Base-by-base conservation (phyloP, 2,797 vertebrate genomes). In the Danionella dracula region DNA sequence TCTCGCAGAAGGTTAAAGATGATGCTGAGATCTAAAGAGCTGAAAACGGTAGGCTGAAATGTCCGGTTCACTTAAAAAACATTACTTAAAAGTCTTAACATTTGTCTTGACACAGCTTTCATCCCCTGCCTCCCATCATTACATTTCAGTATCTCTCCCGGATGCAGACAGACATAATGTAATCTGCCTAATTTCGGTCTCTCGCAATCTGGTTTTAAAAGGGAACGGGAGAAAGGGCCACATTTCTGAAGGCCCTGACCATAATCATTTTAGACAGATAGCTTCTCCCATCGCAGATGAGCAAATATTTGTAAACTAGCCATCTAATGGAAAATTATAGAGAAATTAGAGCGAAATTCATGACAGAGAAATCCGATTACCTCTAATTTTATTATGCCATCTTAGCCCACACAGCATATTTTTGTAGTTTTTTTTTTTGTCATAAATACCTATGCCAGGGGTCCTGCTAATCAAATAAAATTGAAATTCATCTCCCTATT, bases 301-400 rank as follows among this genome's bases (percentile, higher is more conserved):
- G 94, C 94, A 96, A 98, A 97, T 98, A 99, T 99, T 98, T 98
- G 95, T 98, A 99, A 99, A 98, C 95, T 94, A 96, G 96, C 95
- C 97, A 98, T 98, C 94, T 99, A 99, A 98, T 99, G 96, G 96
- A 99, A 99, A 98, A 98, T 98, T 99, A 98, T 91, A 97, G 93
- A 95, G 96, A 97, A 99, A 98, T 98, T 99, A 98, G 95, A 97
- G 96, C 93, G 95, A 99, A 99, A 97, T 98, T 98, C 95, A 98
- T 95, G 95, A 97, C 92, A 92, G 93, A 92, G 90, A 97, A 99
- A 99, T 99, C 92, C 81, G 94, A 99, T 99, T 99, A 99, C 90
- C 90, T 91, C 89, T 97, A 98, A 99, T 99, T 98, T 94, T 95
- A 99, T 99, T 98, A 97, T 96, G 92, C 94, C 96, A 97, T 95